Percentiles rank a stretch among this genome's conserved stretches.
phyloP scores from a whole-genome alignment of 2,888 invertebrate species.

The Caradrina clavipalpis region DNA sequence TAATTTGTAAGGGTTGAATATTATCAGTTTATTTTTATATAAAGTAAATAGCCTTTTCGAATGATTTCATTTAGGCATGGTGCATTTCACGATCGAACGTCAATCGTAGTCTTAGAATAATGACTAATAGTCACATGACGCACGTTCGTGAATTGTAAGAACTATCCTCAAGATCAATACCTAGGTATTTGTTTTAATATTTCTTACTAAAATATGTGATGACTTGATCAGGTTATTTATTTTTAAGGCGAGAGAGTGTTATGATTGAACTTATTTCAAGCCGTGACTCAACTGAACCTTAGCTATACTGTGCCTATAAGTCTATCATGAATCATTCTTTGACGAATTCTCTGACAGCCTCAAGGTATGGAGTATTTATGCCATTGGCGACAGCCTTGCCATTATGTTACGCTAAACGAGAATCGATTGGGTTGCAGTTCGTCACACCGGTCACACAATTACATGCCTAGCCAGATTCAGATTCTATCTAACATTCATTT shows the following conservation, averaged over 20 bases:
- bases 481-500: slow-evolving; percentile 12
- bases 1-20: background rate
- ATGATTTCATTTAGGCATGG: background rate
- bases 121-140: too few relatives aligned
- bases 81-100: too few relatives aligned
- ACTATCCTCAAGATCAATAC: background rate
- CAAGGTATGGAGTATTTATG: slow-evolving; percentile 18
- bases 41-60: background rate
- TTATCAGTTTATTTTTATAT: background rate
- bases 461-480: slow-evolving; percentile 16
- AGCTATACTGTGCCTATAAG: slow-evolving; percentile 3
- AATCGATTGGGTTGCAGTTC: slow-evolving; percentile 31
- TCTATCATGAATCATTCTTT: slow-evolving; percentile 37
- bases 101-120: too few relatives aligned
- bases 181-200: background rate
- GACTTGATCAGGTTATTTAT: background rate
- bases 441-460: background rate
- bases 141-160: background rate
- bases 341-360: background rate
- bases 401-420: slow-evolving; percentile 5
- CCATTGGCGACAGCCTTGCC: background rate
- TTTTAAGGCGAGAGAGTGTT: background rate
- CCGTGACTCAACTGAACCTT: slow-evolving; percentile 32
- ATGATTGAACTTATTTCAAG: slow-evolving; percentile 8
- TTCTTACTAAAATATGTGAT: background rate